Base-by-base conservation (phyloP, 1,140 invertebrate species). In the Drosophila kurseongensis region DNA sequence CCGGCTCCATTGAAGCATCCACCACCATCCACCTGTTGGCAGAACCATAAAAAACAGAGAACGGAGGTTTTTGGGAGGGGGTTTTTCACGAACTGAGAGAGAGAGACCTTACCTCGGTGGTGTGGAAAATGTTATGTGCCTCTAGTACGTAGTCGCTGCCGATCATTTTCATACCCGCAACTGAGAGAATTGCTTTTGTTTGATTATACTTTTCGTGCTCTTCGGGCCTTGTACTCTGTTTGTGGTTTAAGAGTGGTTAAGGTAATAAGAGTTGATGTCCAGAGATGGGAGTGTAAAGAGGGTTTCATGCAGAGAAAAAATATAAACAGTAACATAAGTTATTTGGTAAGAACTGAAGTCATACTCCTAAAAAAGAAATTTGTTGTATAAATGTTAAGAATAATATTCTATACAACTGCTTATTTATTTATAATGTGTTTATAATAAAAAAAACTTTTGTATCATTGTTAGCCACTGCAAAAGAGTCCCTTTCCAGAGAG, bases 61-160 rank as follows among this genome's bases (percentile, higher is more conserved):
- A 18, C 18, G 18, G 18, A 12, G n/a, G 4, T 35, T 51, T 35
- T 13, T 75, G 67, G 55, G 61, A 61, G 9, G 23, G 14, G 12
- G 35, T 32, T 29, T 38, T 71, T 18, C 16, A 6, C 41, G 52
- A 35, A n/a, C 45, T 16, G 16, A 10, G 18, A 16, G 45, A 57
- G 27, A 48, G 27, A 36, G 29, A n/a, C 93, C 94, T 93, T 93
- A 96, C 96, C 93, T 97, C 96, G 63, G 97, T 97, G 29, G 97
- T 97, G 91, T 98, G 96, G 85, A 96, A 98, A 44, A 98, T 96
- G 92, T 97, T 97, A 63, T 95, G 95, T 57, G 98, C 93, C 92
- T 98, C 97, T 80, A 98, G 93, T 27, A 96, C 95, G 91, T 97
- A 97, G 86, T 98, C 97, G 78, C 94, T 95, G 23, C 95, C 94